Conservation (phyloP, 2,797 vertebrate species). For the Hydrophis major region DNA sequence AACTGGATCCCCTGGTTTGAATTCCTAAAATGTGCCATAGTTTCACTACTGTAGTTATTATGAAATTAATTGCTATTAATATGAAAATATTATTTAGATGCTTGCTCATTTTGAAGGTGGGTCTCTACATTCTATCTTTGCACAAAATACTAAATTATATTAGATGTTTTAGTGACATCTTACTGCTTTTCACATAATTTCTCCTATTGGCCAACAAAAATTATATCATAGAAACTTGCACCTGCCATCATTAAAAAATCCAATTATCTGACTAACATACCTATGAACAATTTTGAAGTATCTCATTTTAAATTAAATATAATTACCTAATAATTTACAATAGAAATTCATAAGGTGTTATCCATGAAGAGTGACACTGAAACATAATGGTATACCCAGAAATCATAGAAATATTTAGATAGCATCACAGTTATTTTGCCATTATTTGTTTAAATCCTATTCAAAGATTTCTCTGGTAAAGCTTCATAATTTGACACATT, state of each 20-base stretch:
- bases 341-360: neutral
- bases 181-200: neutral
- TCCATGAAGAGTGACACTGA: neutral
- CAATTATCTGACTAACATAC: constrained; percentile 16
- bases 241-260: constrained; percentile 29
- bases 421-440: neutral
- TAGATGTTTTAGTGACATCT: neutral
- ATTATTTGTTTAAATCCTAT: neutral
- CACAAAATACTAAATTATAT: neutral
- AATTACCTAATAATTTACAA: neutral
- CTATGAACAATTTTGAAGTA: neutral
- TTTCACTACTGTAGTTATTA: neutral
- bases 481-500: constrained; percentile 4
- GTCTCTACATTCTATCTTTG: neutral
- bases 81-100: neutral
- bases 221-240: neutral
- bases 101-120: neutral
- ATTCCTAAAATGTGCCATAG: neutral
- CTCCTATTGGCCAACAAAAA: neutral
- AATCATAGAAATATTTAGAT: constrained; percentile 11
- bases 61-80: neutral
- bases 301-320: constrained; percentile 6
- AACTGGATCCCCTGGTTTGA: neutral
- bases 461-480: neutral
- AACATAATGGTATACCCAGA: neutral